These are phyloP conservation scores for Schlechtendalia chinensis DNA, from an alignment of 1,140 invertebrate species.

Conservation along the genomic window DNA sequence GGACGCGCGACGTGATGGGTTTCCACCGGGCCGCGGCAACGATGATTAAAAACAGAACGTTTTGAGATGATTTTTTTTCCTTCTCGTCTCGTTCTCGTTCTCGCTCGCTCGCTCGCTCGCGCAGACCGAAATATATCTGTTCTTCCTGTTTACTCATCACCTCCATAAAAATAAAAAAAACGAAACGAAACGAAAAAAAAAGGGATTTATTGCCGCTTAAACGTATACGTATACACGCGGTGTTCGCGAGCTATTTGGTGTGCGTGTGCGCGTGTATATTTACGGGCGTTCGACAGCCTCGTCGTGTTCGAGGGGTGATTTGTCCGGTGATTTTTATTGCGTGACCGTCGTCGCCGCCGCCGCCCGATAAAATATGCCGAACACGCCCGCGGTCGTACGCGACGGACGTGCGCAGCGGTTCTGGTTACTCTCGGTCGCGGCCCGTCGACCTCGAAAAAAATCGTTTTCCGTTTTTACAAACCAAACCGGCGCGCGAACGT, in stretches of 20 bases:
- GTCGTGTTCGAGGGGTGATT: constrained; percentile 19
- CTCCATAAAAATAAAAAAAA: constrained; percentile 27
- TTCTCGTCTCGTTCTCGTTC: too few species aligned
- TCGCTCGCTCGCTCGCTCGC: not conserved
- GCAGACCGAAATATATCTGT: constrained; percentile 20
- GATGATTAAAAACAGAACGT: constrained; percentile 48
- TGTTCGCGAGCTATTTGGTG: too few species aligned
- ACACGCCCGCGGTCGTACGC: too few species aligned
- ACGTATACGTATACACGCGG: not conserved
- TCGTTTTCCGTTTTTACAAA: constrained; percentile 36
- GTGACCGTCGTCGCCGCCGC: not conserved
- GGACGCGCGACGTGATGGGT: not conserved
- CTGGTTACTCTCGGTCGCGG: constrained; percentile 38
- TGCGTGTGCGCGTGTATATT: constrained; percentile 1
- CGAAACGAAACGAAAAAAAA: constrained; percentile 23
- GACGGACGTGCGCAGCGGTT: too few species aligned
- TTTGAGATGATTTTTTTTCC: constrained; percentile 9
- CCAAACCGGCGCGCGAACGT: too few species aligned
- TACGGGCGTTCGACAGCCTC: constrained; percentile 27
- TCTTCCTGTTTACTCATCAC: constrained; percentile 48
- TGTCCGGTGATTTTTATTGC: constrained; percentile 33
- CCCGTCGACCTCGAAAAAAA: not conserved
- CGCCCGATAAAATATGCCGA: constrained; percentile 10
- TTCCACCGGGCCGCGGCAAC: constrained; percentile 4
- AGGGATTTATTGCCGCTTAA: constrained; percentile 39